phyloP scores from a whole-genome alignment of 2,797 vertebrate species.

The Microctenopoma stevenorrisi region DNA sequence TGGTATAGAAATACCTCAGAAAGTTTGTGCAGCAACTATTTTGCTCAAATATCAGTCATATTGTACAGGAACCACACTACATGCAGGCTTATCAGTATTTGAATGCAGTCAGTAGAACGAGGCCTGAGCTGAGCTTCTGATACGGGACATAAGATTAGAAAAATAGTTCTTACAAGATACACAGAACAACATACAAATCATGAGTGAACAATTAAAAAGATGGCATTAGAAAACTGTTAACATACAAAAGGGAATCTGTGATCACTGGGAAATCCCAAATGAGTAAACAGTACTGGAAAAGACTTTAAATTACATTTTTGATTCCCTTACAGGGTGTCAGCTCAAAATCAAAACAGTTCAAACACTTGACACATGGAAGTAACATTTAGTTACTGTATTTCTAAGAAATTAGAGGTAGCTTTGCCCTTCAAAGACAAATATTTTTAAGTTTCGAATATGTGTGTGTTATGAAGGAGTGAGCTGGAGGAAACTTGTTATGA shows the following conservation, averaged over 20 bases:
- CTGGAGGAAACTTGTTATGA: no score
- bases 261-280: conserved; percentile 32
- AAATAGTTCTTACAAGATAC: conserved; percentile 68
- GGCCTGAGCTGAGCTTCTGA: conserved; percentile 29
- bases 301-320: conserved; percentile 1
- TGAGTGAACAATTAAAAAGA: conserved; percentile 42
- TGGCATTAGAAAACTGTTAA: conserved; percentile 58
- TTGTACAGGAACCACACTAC: not conserved
- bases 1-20: conserved; percentile 30
- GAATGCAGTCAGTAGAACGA: conserved; percentile 36
- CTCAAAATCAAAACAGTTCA: conserved; percentile 33
- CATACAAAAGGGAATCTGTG: conserved; percentile 56
- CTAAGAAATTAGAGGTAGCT: conserved; percentile 66
- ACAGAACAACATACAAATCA: conserved; percentile 19
- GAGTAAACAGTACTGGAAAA: conserved; percentile 14
- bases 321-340: conserved; percentile 24
- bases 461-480: not conserved
- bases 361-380: conserved; percentile 13
- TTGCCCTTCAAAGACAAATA: conserved; percentile 34
- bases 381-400: conserved; percentile 5
- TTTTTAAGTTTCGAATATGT: conserved; percentile 19
- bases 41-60: conserved; percentile 27
- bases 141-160: conserved; percentile 59
- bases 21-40: conserved; percentile 19
- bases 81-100: conserved; percentile 3